These are phyloP conservation scores for Gavialis gangeticus DNA, from an alignment of 2,113 vertebrate species.

Conservation along the genomic window DNA sequence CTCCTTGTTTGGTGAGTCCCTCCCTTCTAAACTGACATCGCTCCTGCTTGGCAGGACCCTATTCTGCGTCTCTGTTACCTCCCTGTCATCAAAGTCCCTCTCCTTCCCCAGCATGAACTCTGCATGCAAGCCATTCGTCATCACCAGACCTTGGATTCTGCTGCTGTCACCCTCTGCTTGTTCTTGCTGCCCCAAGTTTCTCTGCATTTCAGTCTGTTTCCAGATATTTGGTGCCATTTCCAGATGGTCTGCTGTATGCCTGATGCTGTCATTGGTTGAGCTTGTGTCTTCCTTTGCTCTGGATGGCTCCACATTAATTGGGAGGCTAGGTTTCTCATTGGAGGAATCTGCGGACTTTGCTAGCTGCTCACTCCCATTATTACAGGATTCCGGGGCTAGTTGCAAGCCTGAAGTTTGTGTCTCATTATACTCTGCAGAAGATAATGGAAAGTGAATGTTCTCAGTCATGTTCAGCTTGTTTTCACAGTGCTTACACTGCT, in stretches of 20 bases:
- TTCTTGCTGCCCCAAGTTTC: rapidly evolving
- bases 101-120: neutral
- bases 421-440: neutral
- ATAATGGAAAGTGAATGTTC: neutral
- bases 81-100: neutral
- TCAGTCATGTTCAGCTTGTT: constrained; percentile 52
- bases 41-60: neutral
- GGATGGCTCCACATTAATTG: neutral
- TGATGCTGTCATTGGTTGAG: neutral
- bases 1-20: neutral
- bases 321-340: neutral
- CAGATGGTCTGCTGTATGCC: neutral
- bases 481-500: neutral
- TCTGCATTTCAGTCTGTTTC: neutral
- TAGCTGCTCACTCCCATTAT: neutral
- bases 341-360: neutral
- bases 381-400: neutral
- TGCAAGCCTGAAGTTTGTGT: neutral
- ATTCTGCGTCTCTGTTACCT: neutral
- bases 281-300: neutral
- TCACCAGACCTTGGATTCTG: rapidly evolving
- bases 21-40: neutral
- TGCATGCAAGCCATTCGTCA: neutral
- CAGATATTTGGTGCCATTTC: neutral
- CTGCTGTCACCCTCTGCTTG: rapidly evolving